Evolutionary conservation across 2,888 invertebrate genomes (phyloP), one percentile per base, ranked within the genome.

Genomic region (Limnephilus auricula): DNA sequence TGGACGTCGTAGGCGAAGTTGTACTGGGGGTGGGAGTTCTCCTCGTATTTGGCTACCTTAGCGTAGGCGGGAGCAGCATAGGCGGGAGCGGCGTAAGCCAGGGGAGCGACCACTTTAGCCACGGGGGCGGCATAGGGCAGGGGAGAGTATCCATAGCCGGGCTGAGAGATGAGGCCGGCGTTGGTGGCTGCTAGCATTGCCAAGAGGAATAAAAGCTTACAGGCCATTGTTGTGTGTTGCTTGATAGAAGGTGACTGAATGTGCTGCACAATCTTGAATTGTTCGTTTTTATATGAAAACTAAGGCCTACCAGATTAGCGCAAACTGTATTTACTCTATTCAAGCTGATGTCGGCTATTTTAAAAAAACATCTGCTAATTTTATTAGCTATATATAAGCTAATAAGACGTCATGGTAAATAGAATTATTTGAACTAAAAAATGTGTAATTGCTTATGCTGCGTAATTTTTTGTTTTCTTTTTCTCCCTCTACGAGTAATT

Each of bases 1-100:
- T 95, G 96, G 95, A 95, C 94, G 89, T 95, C 94, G 93, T 96
- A 96, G 2, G 95, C 95, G 93, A 95, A 96, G 90, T 95, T 80
- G 90, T 78, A 90, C 82, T 86, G 90, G 80, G 91, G 86, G 40
- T 87, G 82, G 9, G 91, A 89, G 83, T 84, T 96, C 95, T 97
- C 94, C 0, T 92, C 83, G 84, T 90, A 90, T 50, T 82, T 92
- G 34, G 34, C 34, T 34, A 34, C 34, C 34, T 34, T 34, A 37
- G 92, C 92, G 79, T 85, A 92, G 79, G 90, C 90, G 40, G 40
- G 40, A 40, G 91, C 89, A 32, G 92, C 91, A 40, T 84, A 88
- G 25, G 84, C 90, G 34, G 31, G 89, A 13, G 79, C 40, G 37
- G 92, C 90, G 78, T 92, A 90, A 79, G 92, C 91, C 65, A 93